Percentiles rank a stretch among this genome's conserved stretches.
phyloP scores from a whole-genome alignment of 2,888 invertebrate genomes.

The Metellina segmentata region DNA sequence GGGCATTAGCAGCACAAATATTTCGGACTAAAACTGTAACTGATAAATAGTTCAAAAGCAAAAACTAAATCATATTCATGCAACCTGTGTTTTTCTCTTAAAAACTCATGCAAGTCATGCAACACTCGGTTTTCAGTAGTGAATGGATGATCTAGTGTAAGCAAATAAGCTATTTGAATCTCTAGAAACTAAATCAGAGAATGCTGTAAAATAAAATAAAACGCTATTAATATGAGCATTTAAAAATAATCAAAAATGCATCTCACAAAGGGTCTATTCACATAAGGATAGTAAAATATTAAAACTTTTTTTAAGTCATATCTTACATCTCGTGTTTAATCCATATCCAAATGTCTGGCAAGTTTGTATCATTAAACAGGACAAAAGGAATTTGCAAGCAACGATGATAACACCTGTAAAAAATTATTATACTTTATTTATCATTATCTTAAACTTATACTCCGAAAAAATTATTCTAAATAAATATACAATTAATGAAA shows the following conservation, averaged over 20 bases:
- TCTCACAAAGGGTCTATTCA: not conserved
- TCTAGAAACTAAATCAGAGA: constrained; percentile 72
- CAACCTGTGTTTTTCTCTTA: constrained; percentile 29
- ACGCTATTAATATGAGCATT: not conserved
- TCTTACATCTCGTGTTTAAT: constrained; percentile 70
- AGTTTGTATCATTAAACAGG: constrained; percentile 61
- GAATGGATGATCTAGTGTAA: constrained; percentile 54
- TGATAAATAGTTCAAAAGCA: not conserved
- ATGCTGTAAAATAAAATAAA: constrained; percentile 57
- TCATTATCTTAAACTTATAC: no score
- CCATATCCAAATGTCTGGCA: constrained; percentile 73
- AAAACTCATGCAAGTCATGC: constrained; percentile 36
- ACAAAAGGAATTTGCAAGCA: constrained; percentile 54
- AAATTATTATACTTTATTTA: not conserved
- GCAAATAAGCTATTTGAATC: constrained; percentile 73
- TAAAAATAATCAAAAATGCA: not conserved
- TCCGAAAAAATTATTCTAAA: no score
- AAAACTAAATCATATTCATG: constrained; percentile 28
- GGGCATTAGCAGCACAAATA: not conserved
- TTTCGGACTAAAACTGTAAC: not conserved
- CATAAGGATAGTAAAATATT: not conserved
- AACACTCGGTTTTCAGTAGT: constrained; percentile 23
- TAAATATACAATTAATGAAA: no score
- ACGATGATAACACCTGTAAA: constrained; percentile 65
- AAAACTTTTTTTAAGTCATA: not conserved